A percentile compares a stretch with the other conserved stretches of the same genome.
Evolutionary conservation across 1,140 invertebrate genomes (phyloP).

Genomic region (Temnothorax nylanderi): DNA sequence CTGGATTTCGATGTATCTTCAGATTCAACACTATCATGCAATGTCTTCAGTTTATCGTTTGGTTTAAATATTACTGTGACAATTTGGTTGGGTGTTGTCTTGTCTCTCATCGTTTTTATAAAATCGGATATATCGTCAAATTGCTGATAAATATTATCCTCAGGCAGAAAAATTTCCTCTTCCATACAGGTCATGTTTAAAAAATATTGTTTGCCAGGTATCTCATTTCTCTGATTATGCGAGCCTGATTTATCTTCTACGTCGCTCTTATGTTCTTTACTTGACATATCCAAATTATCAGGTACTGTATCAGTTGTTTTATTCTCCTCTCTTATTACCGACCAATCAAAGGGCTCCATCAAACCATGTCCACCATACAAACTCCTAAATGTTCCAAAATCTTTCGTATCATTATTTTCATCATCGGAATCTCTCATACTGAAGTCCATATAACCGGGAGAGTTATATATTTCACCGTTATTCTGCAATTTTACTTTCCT

Average conservation of each 20-base stretch:
- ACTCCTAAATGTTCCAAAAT: constrained; percentile 36
- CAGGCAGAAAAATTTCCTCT: background rate
- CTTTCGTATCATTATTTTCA: background rate
- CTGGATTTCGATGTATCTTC: background rate
- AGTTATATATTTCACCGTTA: too few species aligned
- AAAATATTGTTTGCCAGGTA: constrained; percentile 26
- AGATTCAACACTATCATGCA: background rate
- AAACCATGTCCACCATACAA: constrained; percentile 38
- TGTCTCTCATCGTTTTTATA: constrained; percentile 5
- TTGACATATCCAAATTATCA: background rate
- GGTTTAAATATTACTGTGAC: background rate
- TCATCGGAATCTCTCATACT: background rate
- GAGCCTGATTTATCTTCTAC: background rate
- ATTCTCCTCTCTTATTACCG: background rate
- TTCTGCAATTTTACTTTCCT: background rate
- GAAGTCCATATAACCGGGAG: background rate
- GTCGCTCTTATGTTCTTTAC: background rate
- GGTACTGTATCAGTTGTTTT: background rate
- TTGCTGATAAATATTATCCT: background rate
- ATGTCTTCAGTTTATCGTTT: background rate
- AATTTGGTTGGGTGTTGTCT: background rate
- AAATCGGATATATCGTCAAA: background rate
- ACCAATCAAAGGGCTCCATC: constrained; percentile 67
- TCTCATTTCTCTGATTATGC: background rate
- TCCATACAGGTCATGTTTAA: background rate